Evolutionary conservation across 2,113 vertebrate genomes (phyloP).

Genomic region (Halichoeres trimaculatus): DNA sequence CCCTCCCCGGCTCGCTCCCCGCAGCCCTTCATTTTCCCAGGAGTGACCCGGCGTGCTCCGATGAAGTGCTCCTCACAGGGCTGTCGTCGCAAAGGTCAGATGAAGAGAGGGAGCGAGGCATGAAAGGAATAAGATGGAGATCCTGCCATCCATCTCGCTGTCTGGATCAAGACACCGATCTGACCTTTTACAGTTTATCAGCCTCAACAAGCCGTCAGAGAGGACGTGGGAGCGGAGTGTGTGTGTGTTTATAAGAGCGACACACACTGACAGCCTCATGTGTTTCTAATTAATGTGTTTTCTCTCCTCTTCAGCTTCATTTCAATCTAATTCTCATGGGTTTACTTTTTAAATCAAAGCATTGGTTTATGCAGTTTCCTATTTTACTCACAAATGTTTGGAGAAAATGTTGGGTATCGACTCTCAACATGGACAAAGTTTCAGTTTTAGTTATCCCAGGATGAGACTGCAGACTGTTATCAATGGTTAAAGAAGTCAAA

Average conservation of each 20-base stretch:
- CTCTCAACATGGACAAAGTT: too few species aligned
- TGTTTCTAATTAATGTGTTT: not conserved
- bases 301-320: not conserved
- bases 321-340: not conserved
- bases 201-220: slow-evolving; percentile 53
- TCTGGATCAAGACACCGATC: slow-evolving; percentile 46
- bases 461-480: too few species aligned
- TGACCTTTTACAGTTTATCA: slow-evolving; percentile 67
- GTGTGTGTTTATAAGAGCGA: slow-evolving; percentile 8
- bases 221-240: slow-evolving; percentile 25
- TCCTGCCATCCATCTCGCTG: slow-evolving; percentile 48
- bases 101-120: slow-evolving; percentile 30
- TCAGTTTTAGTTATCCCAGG: too few species aligned
- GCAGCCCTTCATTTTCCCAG: slow-evolving; percentile 60
- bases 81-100: slow-evolving; percentile 65
- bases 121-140: slow-evolving; percentile 47
- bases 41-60: slow-evolving; percentile 50
- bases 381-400: too few species aligned
- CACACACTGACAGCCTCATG: not conserved
- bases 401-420: too few species aligned
- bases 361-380: too few species aligned
- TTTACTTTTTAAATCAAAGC: not conserved
- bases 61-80: slow-evolving; percentile 63
- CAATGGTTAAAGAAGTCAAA: too few species aligned
- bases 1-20: slow-evolving; percentile 33